These are phyloP conservation scores for Manis pentadactyla DNA, from an alignment of 2,797 vertebrate species.

Conservation along the genomic window DNA sequence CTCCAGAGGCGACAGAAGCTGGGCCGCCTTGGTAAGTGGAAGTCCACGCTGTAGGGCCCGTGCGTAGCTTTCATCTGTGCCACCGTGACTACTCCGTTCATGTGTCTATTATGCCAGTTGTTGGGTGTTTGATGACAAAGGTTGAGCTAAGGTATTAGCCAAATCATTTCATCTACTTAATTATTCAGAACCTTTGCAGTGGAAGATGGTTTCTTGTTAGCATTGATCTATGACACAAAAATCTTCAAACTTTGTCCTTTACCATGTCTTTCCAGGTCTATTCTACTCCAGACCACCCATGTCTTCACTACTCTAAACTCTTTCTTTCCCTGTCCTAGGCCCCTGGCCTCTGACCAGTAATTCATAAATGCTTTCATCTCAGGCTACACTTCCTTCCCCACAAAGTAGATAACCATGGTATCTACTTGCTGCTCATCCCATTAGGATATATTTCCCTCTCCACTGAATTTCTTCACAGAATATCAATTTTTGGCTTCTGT, in stretches of 20 bases:
- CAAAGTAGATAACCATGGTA: neutral
- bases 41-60: neutral
- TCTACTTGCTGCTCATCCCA: neutral
- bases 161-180: neutral
- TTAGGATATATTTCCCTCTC: neutral
- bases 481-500: neutral
- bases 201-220: neutral
- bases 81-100: neutral
- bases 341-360: neutral
- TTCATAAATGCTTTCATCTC: neutral
- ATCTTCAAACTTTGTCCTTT: neutral
- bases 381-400: neutral
- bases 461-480: neutral
- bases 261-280: neutral
- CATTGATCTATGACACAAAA: neutral
- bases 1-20: neutral
- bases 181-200: neutral
- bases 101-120: neutral
- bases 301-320: neutral
- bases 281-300: neutral
- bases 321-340: neutral
- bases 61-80: neutral
- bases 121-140: neutral
- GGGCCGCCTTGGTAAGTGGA: neutral
- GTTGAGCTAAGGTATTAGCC: neutral